Evolutionary conservation across 2,888 invertebrate species (phyloP).

Genomic region (Dolomedes plantarius): DNA sequence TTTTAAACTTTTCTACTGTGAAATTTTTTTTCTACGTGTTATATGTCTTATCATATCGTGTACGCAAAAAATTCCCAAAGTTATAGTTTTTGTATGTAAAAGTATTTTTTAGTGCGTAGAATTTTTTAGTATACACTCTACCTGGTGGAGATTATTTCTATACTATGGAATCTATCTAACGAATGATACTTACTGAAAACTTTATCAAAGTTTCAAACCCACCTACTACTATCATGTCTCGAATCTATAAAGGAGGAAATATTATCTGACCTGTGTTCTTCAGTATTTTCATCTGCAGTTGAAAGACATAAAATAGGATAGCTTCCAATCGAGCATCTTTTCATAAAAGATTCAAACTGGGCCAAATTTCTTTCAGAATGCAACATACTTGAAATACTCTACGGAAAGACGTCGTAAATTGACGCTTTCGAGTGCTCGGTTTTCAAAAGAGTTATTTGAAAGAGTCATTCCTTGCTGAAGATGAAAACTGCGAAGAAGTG

Average conservation of each 20-base stretch:
- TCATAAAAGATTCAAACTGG: no score
- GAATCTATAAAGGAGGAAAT: not conserved
- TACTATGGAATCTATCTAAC: no score
- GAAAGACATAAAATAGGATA: no score
- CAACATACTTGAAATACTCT: not conserved
- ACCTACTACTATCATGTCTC: not conserved
- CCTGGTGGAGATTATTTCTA: no score
- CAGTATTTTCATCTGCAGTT: no score
- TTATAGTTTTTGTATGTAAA: not conserved
- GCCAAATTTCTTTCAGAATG: not conserved
- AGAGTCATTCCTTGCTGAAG: no score
- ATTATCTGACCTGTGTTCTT: no score
- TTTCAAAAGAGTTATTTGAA: not conserved
- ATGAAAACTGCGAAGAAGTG: not conserved
- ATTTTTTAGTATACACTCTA: not conserved
- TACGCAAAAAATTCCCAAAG: not conserved
- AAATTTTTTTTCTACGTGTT: no score
- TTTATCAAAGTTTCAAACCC: not conserved
- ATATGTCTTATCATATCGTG: not conserved
- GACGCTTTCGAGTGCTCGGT: not conserved
- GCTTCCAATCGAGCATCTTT: no score
- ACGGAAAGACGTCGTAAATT: not conserved
- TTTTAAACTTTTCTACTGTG: no score
- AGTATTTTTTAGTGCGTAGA: not conserved
- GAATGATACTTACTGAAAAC: not conserved